Conservation (phyloP, 2,888 invertebrate species). For the Trissolcus brochymenae region DNA sequence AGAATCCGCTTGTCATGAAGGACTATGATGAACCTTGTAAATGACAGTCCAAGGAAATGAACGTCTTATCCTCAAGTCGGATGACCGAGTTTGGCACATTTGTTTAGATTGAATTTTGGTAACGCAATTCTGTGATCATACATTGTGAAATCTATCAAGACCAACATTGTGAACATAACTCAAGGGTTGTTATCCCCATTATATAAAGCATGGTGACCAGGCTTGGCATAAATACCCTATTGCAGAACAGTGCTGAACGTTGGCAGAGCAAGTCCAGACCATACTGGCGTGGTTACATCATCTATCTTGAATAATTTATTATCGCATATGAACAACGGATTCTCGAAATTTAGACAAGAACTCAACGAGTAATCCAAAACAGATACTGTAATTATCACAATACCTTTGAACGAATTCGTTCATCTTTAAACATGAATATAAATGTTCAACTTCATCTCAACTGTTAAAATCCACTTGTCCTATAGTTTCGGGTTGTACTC, state of each 20-base stretch:
- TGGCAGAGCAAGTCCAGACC: slow-evolving; percentile 73
- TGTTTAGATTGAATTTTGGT: slow-evolving; percentile 61
- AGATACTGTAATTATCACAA: slow-evolving; percentile 60
- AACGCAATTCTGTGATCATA: slow-evolving; percentile 69
- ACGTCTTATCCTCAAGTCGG: background rate
- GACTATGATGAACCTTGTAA: background rate
- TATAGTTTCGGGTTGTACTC: too few relatives aligned
- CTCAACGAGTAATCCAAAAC: slow-evolving; percentile 69
- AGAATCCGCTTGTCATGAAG: background rate
- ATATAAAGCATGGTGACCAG: slow-evolving; percentile 76
- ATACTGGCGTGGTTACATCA: slow-evolving; percentile 76
- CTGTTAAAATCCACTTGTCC: background rate
- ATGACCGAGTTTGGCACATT: slow-evolving; percentile 25
- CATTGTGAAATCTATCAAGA: slow-evolving; percentile 77
- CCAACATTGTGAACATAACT: slow-evolving; percentile 75
- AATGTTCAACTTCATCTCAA: slow-evolving; percentile 14
- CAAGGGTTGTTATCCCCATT: slow-evolving; percentile 72
- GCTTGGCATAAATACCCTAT: slow-evolving; percentile 76
- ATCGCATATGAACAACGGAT: slow-evolving; percentile 69
- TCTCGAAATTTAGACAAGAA: slow-evolving; percentile 74
- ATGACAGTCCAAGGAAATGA: too few relatives aligned
- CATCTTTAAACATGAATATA: slow-evolving; percentile 32
- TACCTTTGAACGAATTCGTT: slow-evolving; percentile 32
- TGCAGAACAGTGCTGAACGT: slow-evolving; percentile 71
- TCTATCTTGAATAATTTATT: slow-evolving; percentile 76